Base-by-base conservation (phyloP, 2,797 vertebrate genomes). In the Graptemys geographica region DNA sequence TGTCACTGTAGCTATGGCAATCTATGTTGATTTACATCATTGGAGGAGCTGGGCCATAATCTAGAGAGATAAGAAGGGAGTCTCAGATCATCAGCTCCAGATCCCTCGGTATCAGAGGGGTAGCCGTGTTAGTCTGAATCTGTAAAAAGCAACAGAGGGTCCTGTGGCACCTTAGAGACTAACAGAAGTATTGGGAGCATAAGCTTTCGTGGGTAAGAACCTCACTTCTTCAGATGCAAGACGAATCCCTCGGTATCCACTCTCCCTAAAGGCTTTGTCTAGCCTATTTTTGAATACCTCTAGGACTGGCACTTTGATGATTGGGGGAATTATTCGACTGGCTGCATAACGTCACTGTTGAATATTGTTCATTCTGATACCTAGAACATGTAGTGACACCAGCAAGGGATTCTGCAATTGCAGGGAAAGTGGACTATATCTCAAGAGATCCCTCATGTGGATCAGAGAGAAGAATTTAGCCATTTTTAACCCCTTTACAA, bases 1-100 rank as follows among this genome's bases (percentile, higher is more conserved):
- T 9, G 2, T 57, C 19, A 1, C 10, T 15, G 12, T 72, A 0
- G 0, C 41, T 37, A 44, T 18, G 28, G 1, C 81, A 49, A 23
- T 11, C 31, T 92, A 1, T 3, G 31, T 65, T 27, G 78, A 21
- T 3, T 49, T 62, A 49, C 11, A 44, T 83, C 56, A 47, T 56
- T 18, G 0, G 28, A 79, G 41, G 44, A 49, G 41, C 44, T 27
- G 33, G 25, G n/a, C 91, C 0, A 0, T 7, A 0, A 4, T 25
- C 5, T 2, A 7, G 15, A 62, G 80, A 28, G 74, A 53, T 56
- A 52, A 88, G 90, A 84, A 69, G n/a, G 23, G 47, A 21, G 9
- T 28, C 56, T 23, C 16, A 69, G 41, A n/a, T 18, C 86, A 81
- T 51, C 59, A 56, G 84, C 9, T 88, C 74, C 37, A 59, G 3